These are phyloP conservation scores for Gorsachius magnificus DNA, from an alignment of 2,797 vertebrate genomes.

Conservation along the genomic window DNA sequence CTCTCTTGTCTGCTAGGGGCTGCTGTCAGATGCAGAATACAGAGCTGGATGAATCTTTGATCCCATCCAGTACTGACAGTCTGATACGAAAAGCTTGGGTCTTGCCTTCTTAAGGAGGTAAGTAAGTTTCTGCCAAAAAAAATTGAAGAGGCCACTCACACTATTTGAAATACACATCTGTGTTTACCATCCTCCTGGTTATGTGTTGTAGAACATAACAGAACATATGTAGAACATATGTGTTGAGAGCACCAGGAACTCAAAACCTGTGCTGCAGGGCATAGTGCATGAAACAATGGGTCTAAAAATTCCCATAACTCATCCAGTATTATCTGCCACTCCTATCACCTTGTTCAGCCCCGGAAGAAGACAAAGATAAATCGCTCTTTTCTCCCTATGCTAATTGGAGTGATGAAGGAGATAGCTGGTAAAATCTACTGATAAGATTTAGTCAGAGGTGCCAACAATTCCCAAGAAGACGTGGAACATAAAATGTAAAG, in stretches of 20 bases:
- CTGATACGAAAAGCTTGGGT: background rate
- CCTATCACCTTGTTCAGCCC: background rate
- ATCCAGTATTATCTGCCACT: background rate
- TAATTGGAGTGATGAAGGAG: slow-evolving; percentile 13
- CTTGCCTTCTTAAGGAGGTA: background rate
- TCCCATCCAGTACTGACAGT: background rate
- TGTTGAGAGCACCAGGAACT: background rate
- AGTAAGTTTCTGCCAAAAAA: background rate
- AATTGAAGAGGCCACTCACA: background rate
- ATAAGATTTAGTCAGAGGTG: slow-evolving; percentile 46
- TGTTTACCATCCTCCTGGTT: background rate
- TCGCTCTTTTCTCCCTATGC: slow-evolving; percentile 5
- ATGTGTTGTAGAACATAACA: background rate
- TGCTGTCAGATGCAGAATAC: background rate
- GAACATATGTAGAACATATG: no score
- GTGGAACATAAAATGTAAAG: slow-evolving; percentile 46
- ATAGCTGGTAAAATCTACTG: slow-evolving; percentile 16
- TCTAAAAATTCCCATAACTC: background rate
- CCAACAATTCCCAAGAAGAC: slow-evolving; percentile 37
- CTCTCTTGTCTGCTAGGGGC: background rate
- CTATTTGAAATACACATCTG: background rate
- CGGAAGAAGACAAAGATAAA: background rate
- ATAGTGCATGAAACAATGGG: background rate
- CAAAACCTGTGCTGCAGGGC: background rate
- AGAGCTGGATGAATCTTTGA: background rate